These are phyloP conservation scores for Brienomyrus longianalis DNA, from an alignment of 2,113 vertebrate genomes.

Conservation along the genomic window DNA sequence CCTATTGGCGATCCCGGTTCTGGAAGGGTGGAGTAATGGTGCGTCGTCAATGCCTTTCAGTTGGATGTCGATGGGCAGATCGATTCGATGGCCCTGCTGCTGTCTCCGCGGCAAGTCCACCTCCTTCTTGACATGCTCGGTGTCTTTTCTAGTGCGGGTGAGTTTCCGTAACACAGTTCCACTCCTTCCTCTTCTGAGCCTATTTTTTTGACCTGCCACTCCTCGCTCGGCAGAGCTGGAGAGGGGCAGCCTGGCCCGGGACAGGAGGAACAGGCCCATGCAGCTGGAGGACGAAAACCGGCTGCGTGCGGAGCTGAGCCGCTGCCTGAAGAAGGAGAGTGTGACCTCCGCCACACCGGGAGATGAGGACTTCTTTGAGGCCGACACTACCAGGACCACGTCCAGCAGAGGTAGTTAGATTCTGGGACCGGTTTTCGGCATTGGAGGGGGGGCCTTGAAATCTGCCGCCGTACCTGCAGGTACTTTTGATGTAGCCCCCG, in stretches of 20 bases:
- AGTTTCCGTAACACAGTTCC: constrained; percentile 36
- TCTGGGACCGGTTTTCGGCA: background rate
- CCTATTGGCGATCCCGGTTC: too few species aligned
- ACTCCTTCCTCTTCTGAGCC: background rate
- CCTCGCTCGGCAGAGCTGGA: constrained; percentile 66
- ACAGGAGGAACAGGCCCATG: constrained; percentile 87
- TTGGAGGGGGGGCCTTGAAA: background rate
- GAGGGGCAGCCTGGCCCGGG: constrained; percentile 71
- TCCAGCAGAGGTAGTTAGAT: constrained; percentile 81
- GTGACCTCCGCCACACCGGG: constrained; percentile 59
- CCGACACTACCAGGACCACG: constrained; percentile 76
- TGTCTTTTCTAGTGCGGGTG: constrained; percentile 81
- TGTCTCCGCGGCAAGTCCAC: constrained; percentile 91
- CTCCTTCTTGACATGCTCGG: constrained; percentile 86
- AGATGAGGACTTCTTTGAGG: constrained; percentile 86
- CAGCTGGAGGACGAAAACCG: constrained; percentile 94
- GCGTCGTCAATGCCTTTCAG: constrained; percentile 49
- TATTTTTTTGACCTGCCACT: background rate
- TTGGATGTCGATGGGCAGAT: constrained; percentile 87
- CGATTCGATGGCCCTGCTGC: constrained; percentile 77
- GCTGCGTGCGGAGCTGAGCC: constrained; percentile 91
- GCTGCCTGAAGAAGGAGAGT: constrained; percentile 82
- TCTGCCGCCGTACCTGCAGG: background rate
- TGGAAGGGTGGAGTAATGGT: background rate
- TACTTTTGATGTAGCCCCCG: background rate